Evolutionary conservation across 2,797 vertebrate species (phyloP).

Genomic region (Phrynocephalus guinanensis): DNA sequence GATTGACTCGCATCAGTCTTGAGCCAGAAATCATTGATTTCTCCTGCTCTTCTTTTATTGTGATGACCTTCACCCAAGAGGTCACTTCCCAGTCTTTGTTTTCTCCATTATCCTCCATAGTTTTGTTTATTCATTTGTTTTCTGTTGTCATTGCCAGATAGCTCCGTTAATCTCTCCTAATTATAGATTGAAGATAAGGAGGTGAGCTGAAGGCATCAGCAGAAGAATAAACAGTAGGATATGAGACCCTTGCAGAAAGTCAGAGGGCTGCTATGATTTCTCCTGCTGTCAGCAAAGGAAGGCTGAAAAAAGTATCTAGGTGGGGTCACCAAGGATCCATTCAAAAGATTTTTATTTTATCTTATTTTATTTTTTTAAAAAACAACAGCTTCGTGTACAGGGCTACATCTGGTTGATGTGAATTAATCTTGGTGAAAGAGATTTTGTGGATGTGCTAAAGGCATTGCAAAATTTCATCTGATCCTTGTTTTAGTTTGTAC

Average conservation of each 20-base stretch:
- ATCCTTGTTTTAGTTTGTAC: background rate
- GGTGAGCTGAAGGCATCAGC: constrained; percentile 37
- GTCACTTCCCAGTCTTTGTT: constrained; percentile 9
- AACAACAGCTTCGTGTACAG: background rate
- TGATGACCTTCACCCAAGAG: constrained; percentile 59
- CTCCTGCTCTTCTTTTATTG: constrained; percentile 9
- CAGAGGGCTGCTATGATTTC: constrained; percentile 23
- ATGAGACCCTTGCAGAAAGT: constrained; percentile 29
- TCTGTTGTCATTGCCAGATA: constrained; percentile 16
- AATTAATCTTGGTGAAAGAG: background rate
- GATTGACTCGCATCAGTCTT: constrained; percentile 62
- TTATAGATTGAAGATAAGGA: constrained; percentile 67
- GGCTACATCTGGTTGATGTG: background rate
- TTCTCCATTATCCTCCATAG: background rate
- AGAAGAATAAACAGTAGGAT: constrained; percentile 41
- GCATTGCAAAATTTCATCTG: background rate
- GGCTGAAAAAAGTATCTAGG: background rate
- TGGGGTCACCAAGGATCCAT: background rate
- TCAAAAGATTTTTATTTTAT: background rate
- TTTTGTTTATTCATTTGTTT: constrained; percentile 63
- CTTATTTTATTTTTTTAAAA: background rate
- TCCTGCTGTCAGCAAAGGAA: background rate
- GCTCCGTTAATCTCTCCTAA: constrained; percentile 62
- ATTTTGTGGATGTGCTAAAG: background rate
- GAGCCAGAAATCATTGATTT: constrained; percentile 67